phyloP scores from a whole-genome alignment of 37 sponge, comb jelly and placozoan species.

The Dysidea cf. avara region DNA sequence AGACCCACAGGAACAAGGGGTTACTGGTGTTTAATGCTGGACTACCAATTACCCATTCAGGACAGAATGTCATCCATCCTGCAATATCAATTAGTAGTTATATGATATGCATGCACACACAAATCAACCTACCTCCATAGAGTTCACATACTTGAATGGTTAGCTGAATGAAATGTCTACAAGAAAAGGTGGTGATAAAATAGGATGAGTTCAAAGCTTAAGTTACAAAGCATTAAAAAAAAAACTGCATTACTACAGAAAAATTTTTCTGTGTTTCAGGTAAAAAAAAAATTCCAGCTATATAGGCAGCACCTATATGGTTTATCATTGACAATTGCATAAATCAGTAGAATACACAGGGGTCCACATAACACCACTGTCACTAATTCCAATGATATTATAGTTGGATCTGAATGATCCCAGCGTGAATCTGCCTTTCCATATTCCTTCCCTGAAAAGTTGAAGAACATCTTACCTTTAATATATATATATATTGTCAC shows the following conservation, averaged over 20 bases:
- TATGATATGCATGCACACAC: neutral
- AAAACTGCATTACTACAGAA: no score
- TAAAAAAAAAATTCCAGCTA: no score
- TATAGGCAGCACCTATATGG: constrained; percentile 43
- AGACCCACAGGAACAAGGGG: constrained; percentile 64
- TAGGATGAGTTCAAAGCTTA: no score
- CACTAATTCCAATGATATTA: constrained; percentile 67
- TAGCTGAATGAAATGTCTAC: constrained; percentile 67
- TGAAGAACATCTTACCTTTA: neutral
- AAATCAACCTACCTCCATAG: constrained; percentile 61
- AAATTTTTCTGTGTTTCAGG: no score
- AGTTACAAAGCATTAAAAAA: no score
- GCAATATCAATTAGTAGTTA: neutral
- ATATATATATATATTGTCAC: constrained; percentile 5
- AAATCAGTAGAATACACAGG: constrained; percentile 47
- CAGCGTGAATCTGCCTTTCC: constrained; percentile 70
- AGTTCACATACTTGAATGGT: constrained; percentile 65
- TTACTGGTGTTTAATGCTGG: constrained; percentile 53
- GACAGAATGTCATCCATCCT: constrained; percentile 84
- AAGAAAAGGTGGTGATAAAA: no score
- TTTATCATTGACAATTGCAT: constrained; percentile 44
- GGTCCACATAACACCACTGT: constrained; percentile 58
- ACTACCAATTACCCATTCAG: constrained; percentile 79
- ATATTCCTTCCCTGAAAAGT: constrained; percentile 72
- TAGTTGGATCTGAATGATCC: constrained; percentile 64